Evolutionary conservation across 2,113 vertebrate genomes (phyloP), one percentile per base, ranked within the genome.

Genomic region (Alectura lathami): DNA sequence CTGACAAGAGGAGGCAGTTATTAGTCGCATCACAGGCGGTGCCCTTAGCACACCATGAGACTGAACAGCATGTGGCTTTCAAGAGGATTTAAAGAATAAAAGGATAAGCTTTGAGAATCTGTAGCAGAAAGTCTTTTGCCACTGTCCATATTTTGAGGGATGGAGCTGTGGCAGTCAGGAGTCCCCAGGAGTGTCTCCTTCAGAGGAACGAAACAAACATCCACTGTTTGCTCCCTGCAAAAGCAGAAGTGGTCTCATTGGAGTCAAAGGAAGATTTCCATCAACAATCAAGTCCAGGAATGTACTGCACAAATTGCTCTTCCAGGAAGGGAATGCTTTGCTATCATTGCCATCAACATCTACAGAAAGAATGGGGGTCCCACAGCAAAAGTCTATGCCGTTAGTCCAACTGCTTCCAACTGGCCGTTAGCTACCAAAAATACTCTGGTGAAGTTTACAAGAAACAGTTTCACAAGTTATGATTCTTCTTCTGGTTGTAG

Each of bases 211-310:
- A 4, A 68, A 17, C 27, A 50, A 63, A 78, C 22, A 3, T 8
- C 0, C 3, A 5, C 1, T 1, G 0, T 42, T 83, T 22, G 7
- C 11, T 70, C 51, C 26, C 23, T 20, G 27, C 10, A 24, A 36
- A 38, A 1, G 17, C 4, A 7, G 3, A 38, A 47, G 18, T 20
- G 11, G 8, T 42, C 43, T 42, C 40, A 42, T 13, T 17, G 63
- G 43, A 62, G 27, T 36, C n/a, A 75, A 0, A 17, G 11, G 16
- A 88, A 88, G 45, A 47, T 3, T 78, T 85, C 17, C 36, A 64
- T 30, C 34, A 84, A 34, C 38, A 47, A 38, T 14, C 13, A 76
- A 53, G 36, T 15, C 40, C 66, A 43, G 11, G 23, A 83, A 23
- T 29, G 3, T 1, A 32, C 3, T 17, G 9, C 3, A 14, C 2